Conservation (phyloP, 2,113 vertebrate genomes). For the Percina caprodes region DNA sequence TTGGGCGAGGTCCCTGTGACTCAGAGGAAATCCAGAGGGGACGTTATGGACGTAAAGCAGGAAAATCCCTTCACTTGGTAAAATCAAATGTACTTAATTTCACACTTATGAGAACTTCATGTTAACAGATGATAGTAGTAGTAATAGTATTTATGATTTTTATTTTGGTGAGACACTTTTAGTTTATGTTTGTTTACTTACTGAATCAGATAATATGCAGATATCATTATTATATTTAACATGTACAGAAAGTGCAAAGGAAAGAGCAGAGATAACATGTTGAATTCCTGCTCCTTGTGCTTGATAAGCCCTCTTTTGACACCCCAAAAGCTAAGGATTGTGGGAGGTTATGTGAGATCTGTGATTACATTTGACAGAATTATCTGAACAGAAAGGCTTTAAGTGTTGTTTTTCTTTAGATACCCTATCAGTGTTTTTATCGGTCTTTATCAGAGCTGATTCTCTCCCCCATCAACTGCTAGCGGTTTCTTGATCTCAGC, state of each 20-base stretch:
- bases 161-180: not conserved
- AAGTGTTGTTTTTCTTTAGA: slow-evolving; percentile 49
- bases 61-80: slow-evolving; percentile 31
- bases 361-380: slow-evolving; percentile 44
- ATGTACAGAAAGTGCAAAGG: slow-evolving; percentile 6
- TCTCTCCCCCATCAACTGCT: slow-evolving; percentile 34
- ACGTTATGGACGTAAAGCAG: slow-evolving; percentile 26
- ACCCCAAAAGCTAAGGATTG: slow-evolving; percentile 13
- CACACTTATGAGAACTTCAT: slow-evolving; percentile 15
- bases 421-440: slow-evolving; percentile 40
- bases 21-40: slow-evolving; percentile 59
- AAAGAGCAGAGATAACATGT: slow-evolving; percentile 21
- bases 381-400: slow-evolving; percentile 39
- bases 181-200: slow-evolving; percentile 20
- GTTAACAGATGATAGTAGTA: slow-evolving; percentile 9
- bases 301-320: slow-evolving; percentile 17
- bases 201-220: slow-evolving; percentile 34
- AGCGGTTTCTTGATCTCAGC: slow-evolving; percentile 48
- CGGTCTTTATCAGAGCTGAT: slow-evolving; percentile 24
- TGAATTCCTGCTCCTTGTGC: slow-evolving; percentile 27
- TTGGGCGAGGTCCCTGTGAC: slow-evolving; percentile 74
- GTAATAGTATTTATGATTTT: slow-evolving; percentile 1
- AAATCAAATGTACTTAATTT: slow-evolving; percentile 28
- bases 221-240: slow-evolving; percentile 24
- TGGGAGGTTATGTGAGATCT: slow-evolving; percentile 37